Conservation (phyloP, 2,113 vertebrate species). For the Crotalus tigris region DNA sequence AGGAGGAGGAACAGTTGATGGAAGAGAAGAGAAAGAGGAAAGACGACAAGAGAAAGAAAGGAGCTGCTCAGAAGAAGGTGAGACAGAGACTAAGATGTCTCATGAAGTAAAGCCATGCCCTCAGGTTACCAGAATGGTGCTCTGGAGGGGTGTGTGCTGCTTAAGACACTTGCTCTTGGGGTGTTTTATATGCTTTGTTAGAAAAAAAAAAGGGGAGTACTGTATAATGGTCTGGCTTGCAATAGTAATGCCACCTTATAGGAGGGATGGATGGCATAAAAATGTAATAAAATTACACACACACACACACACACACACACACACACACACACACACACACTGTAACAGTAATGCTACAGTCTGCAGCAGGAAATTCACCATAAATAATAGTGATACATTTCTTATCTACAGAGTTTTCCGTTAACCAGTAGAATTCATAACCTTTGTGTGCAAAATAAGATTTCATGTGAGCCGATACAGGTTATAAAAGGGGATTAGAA, state of each 20-base stretch:
- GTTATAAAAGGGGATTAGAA: neutral
- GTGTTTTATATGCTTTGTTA: neutral
- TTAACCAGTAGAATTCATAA: neutral
- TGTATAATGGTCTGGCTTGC: neutral
- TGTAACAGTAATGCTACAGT: neutral
- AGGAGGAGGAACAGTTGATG: conserved; percentile 91
- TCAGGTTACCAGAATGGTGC: no score
- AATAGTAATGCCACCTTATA: neutral
- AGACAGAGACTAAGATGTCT: neutral
- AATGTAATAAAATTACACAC: neutral
- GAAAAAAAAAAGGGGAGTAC: neutral
- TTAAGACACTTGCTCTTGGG: neutral
- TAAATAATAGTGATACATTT: neutral
- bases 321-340: neutral
- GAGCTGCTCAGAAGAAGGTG: conserved; percentile 91
- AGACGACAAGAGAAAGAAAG: conserved; percentile 85
- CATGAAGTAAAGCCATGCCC: neutral
- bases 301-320: neutral
- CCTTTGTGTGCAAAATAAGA: neutral
- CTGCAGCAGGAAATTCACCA: neutral
- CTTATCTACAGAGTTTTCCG: neutral
- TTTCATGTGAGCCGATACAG: neutral
- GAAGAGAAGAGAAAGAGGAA: conserved; percentile 91
- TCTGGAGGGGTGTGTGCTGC: neutral
- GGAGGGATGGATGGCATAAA: neutral